These are phyloP conservation scores for Limosa lapponica DNA, from an alignment of 2,797 vertebrate species.

Conservation along the genomic window DNA sequence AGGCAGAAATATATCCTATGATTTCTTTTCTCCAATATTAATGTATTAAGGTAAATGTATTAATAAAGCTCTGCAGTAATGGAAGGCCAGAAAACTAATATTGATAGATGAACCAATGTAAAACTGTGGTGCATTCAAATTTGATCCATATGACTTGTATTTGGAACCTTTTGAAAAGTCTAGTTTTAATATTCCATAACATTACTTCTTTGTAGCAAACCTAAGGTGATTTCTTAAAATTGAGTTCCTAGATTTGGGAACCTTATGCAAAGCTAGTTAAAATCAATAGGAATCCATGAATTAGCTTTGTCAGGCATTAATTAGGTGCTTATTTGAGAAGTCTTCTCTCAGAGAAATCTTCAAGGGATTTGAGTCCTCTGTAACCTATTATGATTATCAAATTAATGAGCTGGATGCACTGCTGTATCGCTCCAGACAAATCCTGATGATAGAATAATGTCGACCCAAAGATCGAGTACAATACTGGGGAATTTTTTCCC, in stretches of 20 bases:
- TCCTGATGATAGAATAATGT: not conserved
- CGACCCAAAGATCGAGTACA: not conserved
- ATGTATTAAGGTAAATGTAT: not conserved
- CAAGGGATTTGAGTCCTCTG: not conserved
- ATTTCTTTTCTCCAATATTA: not conserved
- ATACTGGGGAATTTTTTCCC: not conserved
- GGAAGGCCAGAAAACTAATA: not conserved
- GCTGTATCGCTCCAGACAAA: not conserved
- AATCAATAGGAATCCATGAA: conserved; percentile 1
- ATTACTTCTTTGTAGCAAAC: not conserved
- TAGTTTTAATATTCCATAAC: not conserved
- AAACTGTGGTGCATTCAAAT: not conserved
- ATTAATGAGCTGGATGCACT: not conserved
- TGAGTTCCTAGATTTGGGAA: not conserved
- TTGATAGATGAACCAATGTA: not conserved
- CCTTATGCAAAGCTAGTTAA: not conserved
- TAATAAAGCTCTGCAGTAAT: not conserved
- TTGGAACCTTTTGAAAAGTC: not conserved
- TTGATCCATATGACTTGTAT: not conserved
- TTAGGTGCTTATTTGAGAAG: not conserved
- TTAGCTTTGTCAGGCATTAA: not conserved
- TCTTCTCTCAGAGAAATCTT: not conserved
- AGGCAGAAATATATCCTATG: not conserved
- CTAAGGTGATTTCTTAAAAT: not conserved
- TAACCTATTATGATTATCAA: not conserved